A percentile compares a stretch with the other conserved stretches of the same genome.
phyloP scores from a whole-genome alignment of 92 coral and sea anemone species.

The Galaxea fascicularis region DNA sequence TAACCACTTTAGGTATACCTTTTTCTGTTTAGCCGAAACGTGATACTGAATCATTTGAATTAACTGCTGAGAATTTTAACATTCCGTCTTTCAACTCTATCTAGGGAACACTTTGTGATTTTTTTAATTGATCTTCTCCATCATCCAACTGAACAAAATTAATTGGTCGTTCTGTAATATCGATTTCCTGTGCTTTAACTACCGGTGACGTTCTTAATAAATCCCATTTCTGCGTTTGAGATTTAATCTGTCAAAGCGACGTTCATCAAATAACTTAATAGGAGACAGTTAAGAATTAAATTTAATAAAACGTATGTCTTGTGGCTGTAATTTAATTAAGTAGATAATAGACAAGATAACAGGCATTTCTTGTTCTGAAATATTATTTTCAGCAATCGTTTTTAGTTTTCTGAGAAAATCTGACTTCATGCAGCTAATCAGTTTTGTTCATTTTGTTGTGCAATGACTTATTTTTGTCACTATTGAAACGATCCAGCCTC shows the following conservation, averaged over 20 bases:
- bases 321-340: neutral
- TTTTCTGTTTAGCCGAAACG: constrained; percentile 4
- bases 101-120: neutral
- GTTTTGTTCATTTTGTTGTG: no score
- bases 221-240: constrained; percentile 13
- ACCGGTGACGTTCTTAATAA: constrained; percentile 14
- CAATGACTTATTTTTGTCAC: no score
- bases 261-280: neutral
- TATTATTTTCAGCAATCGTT: no score
- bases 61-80: neutral
- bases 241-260: constrained; percentile 24
- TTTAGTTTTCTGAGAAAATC: no score
- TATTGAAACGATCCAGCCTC: no score
- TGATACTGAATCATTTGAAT: neutral
- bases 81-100: neutral
- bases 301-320: constrained; percentile 14
- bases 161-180: neutral
- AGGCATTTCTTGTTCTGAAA: neutral
- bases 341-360: neutral
- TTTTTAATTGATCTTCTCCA: neutral
- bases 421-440: no score
- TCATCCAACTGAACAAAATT: neutral
- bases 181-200: constrained; percentile 7
- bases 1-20: constrained; percentile 6
- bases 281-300: constrained; percentile 22